phyloP scores from a whole-genome alignment of 2,888 invertebrate species.

The Smittia aterrima region DNA sequence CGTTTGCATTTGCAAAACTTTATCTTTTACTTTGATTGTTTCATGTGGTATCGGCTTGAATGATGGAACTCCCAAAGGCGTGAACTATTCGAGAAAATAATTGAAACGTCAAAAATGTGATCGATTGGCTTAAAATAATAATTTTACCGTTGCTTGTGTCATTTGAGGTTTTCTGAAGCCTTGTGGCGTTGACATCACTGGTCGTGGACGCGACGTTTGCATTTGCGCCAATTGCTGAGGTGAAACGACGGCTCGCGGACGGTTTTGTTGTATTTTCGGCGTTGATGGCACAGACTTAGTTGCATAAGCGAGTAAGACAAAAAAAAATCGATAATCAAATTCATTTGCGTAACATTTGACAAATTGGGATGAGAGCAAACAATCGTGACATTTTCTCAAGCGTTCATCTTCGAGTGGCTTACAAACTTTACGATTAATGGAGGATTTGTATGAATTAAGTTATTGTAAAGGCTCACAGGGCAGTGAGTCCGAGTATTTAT shows the following conservation, averaged over 20 bases:
- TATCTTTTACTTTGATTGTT: slow-evolving; percentile 17
- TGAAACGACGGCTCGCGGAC: background rate
- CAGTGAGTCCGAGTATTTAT: too few relatives aligned
- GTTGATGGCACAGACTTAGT: too few relatives aligned
- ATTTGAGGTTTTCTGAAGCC: slow-evolving; percentile 10
- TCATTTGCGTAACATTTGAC: too few relatives aligned
- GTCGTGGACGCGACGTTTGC: background rate
- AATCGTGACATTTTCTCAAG: too few relatives aligned
- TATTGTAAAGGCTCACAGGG: too few relatives aligned
- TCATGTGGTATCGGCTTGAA: slow-evolving; percentile 76
- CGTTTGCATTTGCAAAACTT: background rate
- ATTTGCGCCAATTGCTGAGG: background rate
- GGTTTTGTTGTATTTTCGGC: too few relatives aligned
- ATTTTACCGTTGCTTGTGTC: slow-evolving; percentile 26
- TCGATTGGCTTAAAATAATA: background rate
- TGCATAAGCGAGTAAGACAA: too few relatives aligned
- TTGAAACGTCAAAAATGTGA: background rate
- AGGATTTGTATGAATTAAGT: too few relatives aligned
- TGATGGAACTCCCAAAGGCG: slow-evolving; percentile 66
- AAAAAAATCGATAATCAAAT: too few relatives aligned
- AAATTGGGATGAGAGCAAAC: too few relatives aligned
- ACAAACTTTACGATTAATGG: too few relatives aligned
- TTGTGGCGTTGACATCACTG: background rate
- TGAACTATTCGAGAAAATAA: slow-evolving; percentile 48
- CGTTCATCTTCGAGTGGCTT: too few relatives aligned